Base-by-base conservation (phyloP, 2,113 vertebrate genomes). In the Pholis gunnellus region DNA sequence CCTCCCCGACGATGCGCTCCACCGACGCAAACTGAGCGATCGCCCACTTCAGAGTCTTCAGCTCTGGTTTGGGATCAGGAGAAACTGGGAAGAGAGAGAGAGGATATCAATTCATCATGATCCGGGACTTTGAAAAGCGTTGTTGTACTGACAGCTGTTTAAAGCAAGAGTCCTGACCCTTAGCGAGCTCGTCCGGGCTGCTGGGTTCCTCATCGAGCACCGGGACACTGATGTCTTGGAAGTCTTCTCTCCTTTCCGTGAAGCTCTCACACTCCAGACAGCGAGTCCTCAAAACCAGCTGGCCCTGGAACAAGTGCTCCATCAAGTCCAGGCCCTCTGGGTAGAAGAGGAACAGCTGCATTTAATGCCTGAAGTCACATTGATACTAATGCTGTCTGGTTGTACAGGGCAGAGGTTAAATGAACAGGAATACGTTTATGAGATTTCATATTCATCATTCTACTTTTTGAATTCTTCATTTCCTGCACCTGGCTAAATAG, bases 21-120 rank as follows among this genome's bases (percentile, higher is more conserved):
- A 99, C 97, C 0, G 98, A 99, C 0, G 98, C 98, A 94, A 99
- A 99, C 89, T 99, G 98, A 46, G 96, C 97, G 75, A 99, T 98
- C 61, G 98, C 98, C 98, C 98, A 99, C 65, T 96, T 96, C 81
- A 99, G 93, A 56, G 97, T 98, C 95, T 99, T 99, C 91, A 95
- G 92, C 93, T 97, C 97, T 54, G 95, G 94, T 94, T 99, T 99
- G 68, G 98, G 98, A 84, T 99, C 97, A 89, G 98, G 98, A 92
- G 98, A 99, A 92, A 99, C 98, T 99, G 89, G 65, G 64, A 91
- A 8, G n/a, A 48, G 10, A 8, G n/a, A 48, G 10, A 54, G 14
- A 54, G 11, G 5, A 71, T 0, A 68, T 34, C 34, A 34, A 34
- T 4, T 34, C 34, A 34, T 34, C 34, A 34, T 34, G 34, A 34